Evolutionary conservation across 53 echinoderm and acorn worm genomes (phyloP), one percentile per base, ranked within the genome.

Genomic region (Apostichopus leukothele): DNA sequence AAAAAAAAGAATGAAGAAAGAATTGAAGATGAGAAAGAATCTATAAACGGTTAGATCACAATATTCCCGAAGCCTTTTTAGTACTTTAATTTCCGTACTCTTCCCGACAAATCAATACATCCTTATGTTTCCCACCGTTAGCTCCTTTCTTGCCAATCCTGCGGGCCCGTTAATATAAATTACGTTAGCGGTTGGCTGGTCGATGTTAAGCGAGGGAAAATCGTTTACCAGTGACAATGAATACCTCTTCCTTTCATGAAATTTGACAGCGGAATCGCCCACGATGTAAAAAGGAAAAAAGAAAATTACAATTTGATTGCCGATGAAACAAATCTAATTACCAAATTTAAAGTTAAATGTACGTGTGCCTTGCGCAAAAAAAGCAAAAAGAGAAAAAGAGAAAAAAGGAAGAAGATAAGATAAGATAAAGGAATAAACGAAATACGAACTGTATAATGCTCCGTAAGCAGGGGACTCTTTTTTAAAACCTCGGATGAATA

Each of bases 281-380:
- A 81, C 81, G 20, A 54, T 81, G 81, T 20, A 81, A 54, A 59
- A 55, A 71, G 6, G 18, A 71, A 71, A 71, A 71, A 71, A 51
- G 81, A 81, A 81, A 81, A 81, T 81, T 54, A 81, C 81, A 81
- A 81, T 81, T 81, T 81, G 81, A 81, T 81, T 81, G 81, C 81
- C n/a, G 81, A 59, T 81, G 81, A 21, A 81, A 81, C 81, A 81
- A 81, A 81, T 81, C 81, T 54, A 81, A 81, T 81, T 81, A 81
- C 50, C 5, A 23, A 54, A 21, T 51, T 81, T 81, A 53, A 81
- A 81, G 81, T 81, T 81, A 81, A 81, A 71, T 71, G 18, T 71
- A 71, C 71, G 71, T 71, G 71, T 71, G 71, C 63, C 63, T 63
- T 63, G 63, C 63, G 63, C 63, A 63, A 63, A 16, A 63, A 16